phyloP scores from a whole-genome alignment of 2,888 invertebrate species.

The Phyllotreta cruciferae region DNA sequence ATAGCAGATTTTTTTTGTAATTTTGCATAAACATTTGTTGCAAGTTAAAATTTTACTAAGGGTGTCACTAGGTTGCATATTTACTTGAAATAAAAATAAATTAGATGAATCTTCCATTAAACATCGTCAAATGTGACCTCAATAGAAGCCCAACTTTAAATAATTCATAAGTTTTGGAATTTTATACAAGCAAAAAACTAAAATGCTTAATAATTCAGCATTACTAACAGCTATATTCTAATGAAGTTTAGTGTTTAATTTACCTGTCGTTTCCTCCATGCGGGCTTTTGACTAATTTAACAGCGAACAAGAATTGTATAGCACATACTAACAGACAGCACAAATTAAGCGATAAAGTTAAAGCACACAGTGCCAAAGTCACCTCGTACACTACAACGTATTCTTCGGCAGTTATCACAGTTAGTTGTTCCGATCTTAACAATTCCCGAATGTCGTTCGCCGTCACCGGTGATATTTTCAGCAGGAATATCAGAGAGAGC shows the following conservation, averaged over 20 bases:
- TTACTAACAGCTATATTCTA: neutral
- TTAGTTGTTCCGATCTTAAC: constrained; percentile 65
- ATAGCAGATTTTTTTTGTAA: neutral
- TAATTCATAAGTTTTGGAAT: no score
- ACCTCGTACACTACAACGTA: constrained; percentile 91
- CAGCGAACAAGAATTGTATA: constrained; percentile 92
- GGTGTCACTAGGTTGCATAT: no score
- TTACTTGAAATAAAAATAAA: no score
- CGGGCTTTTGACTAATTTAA: constrained; percentile 87
- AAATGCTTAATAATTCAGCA: no score
- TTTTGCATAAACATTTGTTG: neutral
- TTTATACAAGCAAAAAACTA: no score
- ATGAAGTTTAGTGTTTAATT: constrained; percentile 27
- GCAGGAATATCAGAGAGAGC: constrained; percentile 82
- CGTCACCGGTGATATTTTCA: constrained; percentile 81
- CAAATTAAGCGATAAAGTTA: constrained; percentile 86
- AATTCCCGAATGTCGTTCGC: constrained; percentile 65
- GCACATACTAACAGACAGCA: constrained; percentile 93
- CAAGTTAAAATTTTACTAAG: no score
- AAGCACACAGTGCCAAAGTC: constrained; percentile 86
- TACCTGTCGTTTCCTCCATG: constrained; percentile 76
- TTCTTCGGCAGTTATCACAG: constrained; percentile 74
- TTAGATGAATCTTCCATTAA: no score
- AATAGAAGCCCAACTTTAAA: no score
- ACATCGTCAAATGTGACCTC: no score